phyloP scores from a whole-genome alignment of 1,140 invertebrate genomes.

The Sesamia nonagrioides region DNA sequence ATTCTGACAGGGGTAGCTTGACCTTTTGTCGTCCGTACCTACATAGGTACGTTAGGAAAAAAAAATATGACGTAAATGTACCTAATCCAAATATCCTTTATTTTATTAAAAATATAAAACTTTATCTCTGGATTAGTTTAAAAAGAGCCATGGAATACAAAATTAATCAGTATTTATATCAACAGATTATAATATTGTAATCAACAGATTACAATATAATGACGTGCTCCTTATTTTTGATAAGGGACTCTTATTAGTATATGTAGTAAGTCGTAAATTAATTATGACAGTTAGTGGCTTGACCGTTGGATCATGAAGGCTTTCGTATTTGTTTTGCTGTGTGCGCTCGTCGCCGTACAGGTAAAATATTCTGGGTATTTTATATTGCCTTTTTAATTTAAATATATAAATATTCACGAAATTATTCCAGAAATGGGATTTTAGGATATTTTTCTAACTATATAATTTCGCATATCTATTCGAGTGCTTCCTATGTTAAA shows the following conservation, averaged over 20 bases:
- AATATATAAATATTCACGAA: neutral
- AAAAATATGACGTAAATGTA: neutral
- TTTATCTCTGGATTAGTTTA: slow-evolving; percentile 55
- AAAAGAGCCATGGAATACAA: slow-evolving; percentile 15
- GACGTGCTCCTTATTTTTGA: slow-evolving; percentile 34
- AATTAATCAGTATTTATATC: slow-evolving; percentile 51
- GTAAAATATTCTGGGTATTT: slow-evolving; percentile 52
- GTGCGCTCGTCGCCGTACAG: slow-evolving; percentile 69
- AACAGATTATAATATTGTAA: slow-evolving; percentile 55
- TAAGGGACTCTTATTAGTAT: slow-evolving; percentile 53
- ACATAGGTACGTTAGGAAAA: too few relatives aligned
- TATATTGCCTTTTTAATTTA: neutral
- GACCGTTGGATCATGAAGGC: slow-evolving; percentile 68
- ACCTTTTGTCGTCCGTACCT: too few relatives aligned
- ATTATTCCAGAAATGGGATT: neutral
- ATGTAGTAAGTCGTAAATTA: slow-evolving; percentile 52
- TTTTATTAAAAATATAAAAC: slow-evolving; percentile 13
- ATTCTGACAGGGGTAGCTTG: too few relatives aligned
- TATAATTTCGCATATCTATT: too few relatives aligned
- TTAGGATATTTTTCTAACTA: too few relatives aligned
- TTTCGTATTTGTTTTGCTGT: slow-evolving; percentile 68
- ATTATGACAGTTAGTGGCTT: slow-evolving; percentile 51
- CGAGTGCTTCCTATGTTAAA: too few relatives aligned
- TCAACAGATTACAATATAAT: too few relatives aligned
- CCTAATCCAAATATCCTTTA: slow-evolving; percentile 10